Evolutionary conservation across 2,113 vertebrate genomes (phyloP).

Genomic region (Atrichornis clamosus): DNA sequence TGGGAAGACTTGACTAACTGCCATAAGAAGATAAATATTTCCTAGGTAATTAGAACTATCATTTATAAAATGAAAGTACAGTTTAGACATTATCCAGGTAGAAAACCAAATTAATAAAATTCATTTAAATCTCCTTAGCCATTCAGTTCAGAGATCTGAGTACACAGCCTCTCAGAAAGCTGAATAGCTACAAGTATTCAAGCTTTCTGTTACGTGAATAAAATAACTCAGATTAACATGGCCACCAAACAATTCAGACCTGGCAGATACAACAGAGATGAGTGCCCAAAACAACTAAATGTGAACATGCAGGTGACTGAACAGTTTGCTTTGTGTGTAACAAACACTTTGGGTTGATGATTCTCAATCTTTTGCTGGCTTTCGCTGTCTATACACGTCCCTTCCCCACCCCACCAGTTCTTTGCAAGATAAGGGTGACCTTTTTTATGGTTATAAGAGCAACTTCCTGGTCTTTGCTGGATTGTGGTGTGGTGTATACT

Average conservation of each 20-base stretch:
- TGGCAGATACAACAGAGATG: background rate
- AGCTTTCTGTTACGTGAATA: background rate
- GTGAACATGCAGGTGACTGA: background rate
- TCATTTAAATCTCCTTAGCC: background rate
- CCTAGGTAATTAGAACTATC: background rate
- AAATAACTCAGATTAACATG: background rate
- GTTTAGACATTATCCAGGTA: background rate
- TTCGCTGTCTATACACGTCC: background rate
- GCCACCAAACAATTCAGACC: background rate
- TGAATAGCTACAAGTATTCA: background rate
- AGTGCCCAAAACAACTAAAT: background rate
- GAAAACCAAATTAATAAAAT: background rate
- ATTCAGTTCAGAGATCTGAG: background rate
- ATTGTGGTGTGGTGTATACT: background rate
- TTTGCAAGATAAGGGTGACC: background rate
- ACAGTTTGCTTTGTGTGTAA: fast-evolving
- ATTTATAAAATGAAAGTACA: background rate
- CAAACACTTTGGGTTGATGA: background rate
- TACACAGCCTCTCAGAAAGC: background rate
- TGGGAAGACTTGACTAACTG: background rate
- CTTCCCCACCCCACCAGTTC: background rate
- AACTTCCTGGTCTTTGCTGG: background rate
- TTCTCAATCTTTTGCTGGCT: background rate
- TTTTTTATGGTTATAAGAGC: background rate
- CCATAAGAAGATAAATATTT: background rate